Percentiles rank a stretch among this genome's conserved stretches.
Conservation (phyloP, 2,797 vertebrate genomes). For the Bradypodion pumilum region DNA sequence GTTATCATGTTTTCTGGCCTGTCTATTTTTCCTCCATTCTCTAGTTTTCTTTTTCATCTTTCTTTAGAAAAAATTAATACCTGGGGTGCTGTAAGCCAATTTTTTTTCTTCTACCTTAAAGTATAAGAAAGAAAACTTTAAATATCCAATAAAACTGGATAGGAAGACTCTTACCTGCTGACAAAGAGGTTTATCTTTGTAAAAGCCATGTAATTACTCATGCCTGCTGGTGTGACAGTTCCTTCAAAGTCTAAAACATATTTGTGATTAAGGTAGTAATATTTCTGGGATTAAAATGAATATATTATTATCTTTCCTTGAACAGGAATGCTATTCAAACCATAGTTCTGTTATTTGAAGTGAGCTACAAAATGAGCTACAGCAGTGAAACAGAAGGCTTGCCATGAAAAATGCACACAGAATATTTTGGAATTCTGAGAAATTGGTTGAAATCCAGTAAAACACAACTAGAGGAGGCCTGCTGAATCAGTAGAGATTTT, state of each 20-base stretch:
- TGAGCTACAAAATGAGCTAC: too few relatives aligned
- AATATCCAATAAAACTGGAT: slow-evolving; percentile 7
- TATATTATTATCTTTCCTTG: neutral
- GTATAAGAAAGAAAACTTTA: neutral
- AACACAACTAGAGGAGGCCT: too few relatives aligned
- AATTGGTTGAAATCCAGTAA: too few relatives aligned
- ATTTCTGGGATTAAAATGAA: neutral
- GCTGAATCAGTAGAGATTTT: too few relatives aligned
- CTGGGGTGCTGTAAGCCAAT: neutral
- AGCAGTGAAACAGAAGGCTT: neutral
- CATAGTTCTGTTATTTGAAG: neutral
- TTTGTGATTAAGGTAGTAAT: neutral
- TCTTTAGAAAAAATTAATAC: neutral
- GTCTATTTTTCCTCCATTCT: neutral
- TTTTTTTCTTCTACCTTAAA: neutral
- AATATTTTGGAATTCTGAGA: neutral
- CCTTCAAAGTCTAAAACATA: neutral
- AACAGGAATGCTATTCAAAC: too few relatives aligned
- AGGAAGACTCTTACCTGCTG: neutral
- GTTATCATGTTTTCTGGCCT: neutral
- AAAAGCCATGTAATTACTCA: slow-evolving; percentile 2
- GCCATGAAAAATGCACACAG: neutral
- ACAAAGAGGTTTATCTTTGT: neutral
- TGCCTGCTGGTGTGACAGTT: neutral
- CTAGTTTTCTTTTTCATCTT: neutral